Evolutionary conservation across 2,113 vertebrate genomes (phyloP).

Genomic region (Hydrolagus affinis): DNA sequence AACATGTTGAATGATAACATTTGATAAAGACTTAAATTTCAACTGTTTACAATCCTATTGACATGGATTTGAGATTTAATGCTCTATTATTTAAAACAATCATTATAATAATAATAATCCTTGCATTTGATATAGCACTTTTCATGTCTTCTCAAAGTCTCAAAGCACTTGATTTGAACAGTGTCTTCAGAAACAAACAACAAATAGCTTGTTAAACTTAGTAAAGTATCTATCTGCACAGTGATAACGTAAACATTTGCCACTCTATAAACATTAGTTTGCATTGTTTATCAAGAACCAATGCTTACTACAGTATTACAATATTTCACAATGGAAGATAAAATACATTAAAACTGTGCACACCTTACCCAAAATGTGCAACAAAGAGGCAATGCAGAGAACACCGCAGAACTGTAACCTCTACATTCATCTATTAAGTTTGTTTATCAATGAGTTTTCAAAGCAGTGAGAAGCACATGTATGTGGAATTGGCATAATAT

Average conservation of each 20-base stretch:
- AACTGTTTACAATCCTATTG: no score
- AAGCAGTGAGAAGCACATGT: not conserved
- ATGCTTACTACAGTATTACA: conserved; percentile 1
- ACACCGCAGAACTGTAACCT: not conserved
- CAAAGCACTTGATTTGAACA: no score
- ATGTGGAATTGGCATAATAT: not conserved
- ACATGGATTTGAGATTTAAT: no score
- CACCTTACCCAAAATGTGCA: not conserved
- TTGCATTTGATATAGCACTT: no score
- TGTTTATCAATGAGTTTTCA: not conserved
- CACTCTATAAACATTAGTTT: conserved; percentile 1
- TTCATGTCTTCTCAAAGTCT: no score
- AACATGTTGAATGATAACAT: no score
- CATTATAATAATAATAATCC: no score
- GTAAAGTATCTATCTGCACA: not conserved
- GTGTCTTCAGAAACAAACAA: not conserved
- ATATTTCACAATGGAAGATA: not conserved
- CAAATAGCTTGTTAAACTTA: not conserved
- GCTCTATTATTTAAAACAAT: no score
- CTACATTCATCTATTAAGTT: not conserved
- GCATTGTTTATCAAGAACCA: not conserved
- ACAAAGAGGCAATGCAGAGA: not conserved
- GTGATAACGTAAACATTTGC: not conserved
- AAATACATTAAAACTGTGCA: not conserved
- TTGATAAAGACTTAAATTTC: no score